Evolutionary conservation across 2,888 invertebrate species (phyloP).

Genomic region (Unio delphinus): DNA sequence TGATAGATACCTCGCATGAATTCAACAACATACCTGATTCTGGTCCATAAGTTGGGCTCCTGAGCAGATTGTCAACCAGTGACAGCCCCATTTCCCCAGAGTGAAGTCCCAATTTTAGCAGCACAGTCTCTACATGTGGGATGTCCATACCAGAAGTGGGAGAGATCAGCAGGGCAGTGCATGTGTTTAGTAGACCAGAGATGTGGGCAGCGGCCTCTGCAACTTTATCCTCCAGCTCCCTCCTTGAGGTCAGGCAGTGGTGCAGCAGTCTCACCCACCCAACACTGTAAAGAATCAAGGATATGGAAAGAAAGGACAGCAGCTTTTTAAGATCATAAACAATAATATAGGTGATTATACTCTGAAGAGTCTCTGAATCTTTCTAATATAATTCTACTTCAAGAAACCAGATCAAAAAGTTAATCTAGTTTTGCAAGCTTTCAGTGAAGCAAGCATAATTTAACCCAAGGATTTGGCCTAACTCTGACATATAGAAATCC

Average conservation of each 20-base stretch:
- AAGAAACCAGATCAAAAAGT: too few relatives aligned
- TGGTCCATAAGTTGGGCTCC: constrained; percentile 32
- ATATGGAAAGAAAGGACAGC: neutral
- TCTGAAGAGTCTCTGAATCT: too few relatives aligned
- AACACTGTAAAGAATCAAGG: constrained; percentile 74
- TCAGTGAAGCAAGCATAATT: too few relatives aligned
- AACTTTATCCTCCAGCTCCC: constrained; percentile 51
- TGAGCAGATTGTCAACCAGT: constrained; percentile 63
- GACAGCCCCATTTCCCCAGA: constrained; percentile 74
- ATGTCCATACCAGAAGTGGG: constrained; percentile 79
- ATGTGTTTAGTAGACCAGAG: constrained; percentile 80
- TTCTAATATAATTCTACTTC: too few relatives aligned
- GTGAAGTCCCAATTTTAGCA: constrained; percentile 81
- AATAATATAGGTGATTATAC: too few relatives aligned
- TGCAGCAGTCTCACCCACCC: constrained; percentile 89
- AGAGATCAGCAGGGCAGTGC: constrained; percentile 82
- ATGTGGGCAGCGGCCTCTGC: constrained; percentile 78
- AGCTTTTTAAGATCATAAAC: neutral
- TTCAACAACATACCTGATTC: constrained; percentile 21
- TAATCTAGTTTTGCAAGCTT: too few relatives aligned
- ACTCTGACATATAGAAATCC: too few relatives aligned
- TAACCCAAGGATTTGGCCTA: too few relatives aligned
- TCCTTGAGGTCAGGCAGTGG: constrained; percentile 77
- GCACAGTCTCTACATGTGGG: constrained; percentile 79
- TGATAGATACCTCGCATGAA: too few relatives aligned